phyloP scores from a whole-genome alignment of 2,113 vertebrate genomes.

The Colaptes auratus region DNA sequence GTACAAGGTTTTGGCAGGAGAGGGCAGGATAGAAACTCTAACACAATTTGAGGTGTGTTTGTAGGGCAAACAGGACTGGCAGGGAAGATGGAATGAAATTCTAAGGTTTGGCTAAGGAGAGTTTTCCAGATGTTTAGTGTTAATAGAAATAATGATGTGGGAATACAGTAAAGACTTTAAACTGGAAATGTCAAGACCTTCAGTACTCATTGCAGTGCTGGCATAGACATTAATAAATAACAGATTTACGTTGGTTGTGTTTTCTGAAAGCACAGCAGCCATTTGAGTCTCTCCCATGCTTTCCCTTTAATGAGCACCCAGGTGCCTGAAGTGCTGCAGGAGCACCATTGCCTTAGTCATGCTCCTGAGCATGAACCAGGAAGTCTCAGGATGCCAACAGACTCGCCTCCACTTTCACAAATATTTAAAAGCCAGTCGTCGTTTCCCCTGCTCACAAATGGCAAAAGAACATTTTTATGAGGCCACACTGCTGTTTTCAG shows the following conservation, averaged over 20 bases:
- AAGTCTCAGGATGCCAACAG: constrained; percentile 18
- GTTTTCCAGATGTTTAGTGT: constrained; percentile 15
- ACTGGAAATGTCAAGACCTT: constrained; percentile 22
- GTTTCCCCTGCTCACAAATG: background rate
- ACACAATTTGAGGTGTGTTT: background rate
- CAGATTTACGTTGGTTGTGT: background rate
- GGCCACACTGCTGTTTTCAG: background rate
- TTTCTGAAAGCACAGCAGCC: background rate
- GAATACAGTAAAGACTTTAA: background rate
- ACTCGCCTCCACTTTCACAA: constrained; percentile 18
- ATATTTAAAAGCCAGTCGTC: constrained; percentile 32
- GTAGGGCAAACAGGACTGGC: background rate
- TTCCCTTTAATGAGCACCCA: background rate
- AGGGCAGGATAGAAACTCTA: background rate
- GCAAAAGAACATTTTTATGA: background rate
- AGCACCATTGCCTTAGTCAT: background rate
- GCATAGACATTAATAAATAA: constrained; percentile 11
- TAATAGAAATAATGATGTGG: constrained; percentile 41
- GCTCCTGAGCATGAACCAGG: constrained; percentile 6
- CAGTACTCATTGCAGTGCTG: background rate
- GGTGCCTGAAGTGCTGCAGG: background rate
- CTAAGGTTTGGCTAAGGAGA: background rate
- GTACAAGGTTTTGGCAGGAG: background rate
- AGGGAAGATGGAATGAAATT: background rate
- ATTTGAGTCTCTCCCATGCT: background rate